Evolutionary conservation across 2,888 invertebrate genomes (phyloP).

Genomic region (Hydrotaea diabolus): DNA sequence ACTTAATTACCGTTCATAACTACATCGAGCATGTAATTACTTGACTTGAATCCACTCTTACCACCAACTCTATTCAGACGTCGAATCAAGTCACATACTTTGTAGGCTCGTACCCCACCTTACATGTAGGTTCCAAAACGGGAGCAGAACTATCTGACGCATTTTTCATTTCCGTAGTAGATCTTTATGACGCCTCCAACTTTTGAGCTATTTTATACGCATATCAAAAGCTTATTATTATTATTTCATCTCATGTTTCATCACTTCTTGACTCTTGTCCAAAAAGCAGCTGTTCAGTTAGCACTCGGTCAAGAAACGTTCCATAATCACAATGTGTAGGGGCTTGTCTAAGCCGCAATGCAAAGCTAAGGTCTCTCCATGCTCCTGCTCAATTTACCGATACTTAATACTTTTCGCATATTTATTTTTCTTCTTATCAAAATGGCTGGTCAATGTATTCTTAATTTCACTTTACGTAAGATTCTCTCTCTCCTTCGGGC

Average conservation of each 20-base stretch:
- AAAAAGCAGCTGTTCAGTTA: no score
- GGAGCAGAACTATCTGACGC: neutral
- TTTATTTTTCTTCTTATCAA: conserved; percentile 24
- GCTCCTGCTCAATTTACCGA: conserved; percentile 36
- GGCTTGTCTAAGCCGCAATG: conserved; percentile 52
- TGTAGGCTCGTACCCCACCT: neutral
- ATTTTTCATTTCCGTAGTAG: no score
- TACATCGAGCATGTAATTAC: neutral
- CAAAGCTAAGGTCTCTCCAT: conserved; percentile 48
- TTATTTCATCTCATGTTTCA: neutral
- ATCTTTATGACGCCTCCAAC: neutral
- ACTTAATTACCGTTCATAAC: conserved; percentile 38
- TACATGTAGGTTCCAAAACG: neutral
- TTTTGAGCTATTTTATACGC: no score
- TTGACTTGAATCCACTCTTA: neutral
- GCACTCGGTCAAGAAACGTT: conserved; percentile 48
- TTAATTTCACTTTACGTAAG: conserved; percentile 20
- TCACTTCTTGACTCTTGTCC: conserved; percentile 39
- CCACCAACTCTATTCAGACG: neutral
- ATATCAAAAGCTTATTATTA: neutral
- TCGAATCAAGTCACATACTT: neutral
- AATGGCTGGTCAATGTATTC: neutral
- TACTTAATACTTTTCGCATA: conserved; percentile 45
- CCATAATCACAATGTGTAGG: conserved; percentile 60
- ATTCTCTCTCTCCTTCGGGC: neutral